Conservation (phyloP, 2,888 invertebrate genomes). For the Netelia inedita region DNA sequence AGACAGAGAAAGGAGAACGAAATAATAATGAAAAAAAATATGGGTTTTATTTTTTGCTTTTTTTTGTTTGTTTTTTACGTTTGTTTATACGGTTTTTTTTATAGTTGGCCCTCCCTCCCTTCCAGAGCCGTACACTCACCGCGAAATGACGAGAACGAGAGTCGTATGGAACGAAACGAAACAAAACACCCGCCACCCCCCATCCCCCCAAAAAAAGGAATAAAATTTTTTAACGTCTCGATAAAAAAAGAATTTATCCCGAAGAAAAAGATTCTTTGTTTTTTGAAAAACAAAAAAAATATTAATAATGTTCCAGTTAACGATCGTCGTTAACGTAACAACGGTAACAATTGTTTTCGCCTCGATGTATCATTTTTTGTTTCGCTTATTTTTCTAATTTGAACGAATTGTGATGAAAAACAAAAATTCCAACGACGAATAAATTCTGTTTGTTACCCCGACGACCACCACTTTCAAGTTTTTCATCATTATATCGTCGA, state of each 20-base stretch:
- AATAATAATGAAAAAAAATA: constrained; percentile 5
- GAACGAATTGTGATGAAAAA: background rate
- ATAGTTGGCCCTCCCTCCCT: background rate
- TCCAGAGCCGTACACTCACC: too few species aligned
- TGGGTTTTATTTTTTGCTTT: background rate
- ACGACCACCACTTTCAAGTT: background rate
- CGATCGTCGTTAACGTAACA: too few species aligned
- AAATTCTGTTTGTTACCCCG: background rate
- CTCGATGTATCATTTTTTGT: background rate
- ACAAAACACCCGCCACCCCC: too few species aligned
- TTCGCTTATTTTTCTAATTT: background rate
- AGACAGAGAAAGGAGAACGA: background rate
- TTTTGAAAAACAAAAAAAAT: too few species aligned
- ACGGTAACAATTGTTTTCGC: background rate
- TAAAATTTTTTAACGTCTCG: too few species aligned
- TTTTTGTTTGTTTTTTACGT: background rate
- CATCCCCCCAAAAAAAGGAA: too few species aligned
- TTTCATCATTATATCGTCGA: background rate
- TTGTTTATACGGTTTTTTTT: background rate
- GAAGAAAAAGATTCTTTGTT: too few species aligned
- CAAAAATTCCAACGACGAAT: background rate
- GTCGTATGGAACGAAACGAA: too few species aligned
- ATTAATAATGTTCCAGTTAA: too few species aligned
- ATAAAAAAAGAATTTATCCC: too few species aligned
- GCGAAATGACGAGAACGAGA: too few species aligned